Conservation (phyloP, 2,797 vertebrate genomes). For the Coilia nasus region DNA sequence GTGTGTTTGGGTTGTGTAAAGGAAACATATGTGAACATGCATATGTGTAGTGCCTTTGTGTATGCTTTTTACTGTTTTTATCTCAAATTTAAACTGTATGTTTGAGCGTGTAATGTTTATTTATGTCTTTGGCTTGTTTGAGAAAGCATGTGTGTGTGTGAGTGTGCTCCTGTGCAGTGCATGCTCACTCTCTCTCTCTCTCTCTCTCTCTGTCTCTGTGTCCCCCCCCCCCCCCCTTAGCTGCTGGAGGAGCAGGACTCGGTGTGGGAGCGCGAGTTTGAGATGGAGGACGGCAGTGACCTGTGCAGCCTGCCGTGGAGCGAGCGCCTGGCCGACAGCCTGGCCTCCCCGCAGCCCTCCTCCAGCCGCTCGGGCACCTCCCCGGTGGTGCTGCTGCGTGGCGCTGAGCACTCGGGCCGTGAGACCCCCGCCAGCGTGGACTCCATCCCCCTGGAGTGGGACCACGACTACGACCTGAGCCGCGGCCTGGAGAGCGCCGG, state of each 20-base stretch:
- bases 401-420: slow-evolving; percentile 89
- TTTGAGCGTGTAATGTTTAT: too few relatives aligned
- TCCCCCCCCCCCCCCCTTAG: slow-evolving; percentile 63
- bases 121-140: neutral
- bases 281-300: slow-evolving; percentile 86
- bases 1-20: neutral
- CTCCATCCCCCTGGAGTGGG: slow-evolving; percentile 98
- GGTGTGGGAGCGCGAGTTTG: slow-evolving; percentile 91
- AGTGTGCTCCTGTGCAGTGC: neutral
- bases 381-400: slow-evolving; percentile 83
- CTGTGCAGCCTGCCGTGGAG: slow-evolving; percentile 89
- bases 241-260: slow-evolving; percentile 91
- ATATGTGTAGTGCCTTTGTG: neutral
- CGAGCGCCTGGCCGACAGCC: slow-evolving; percentile 78
- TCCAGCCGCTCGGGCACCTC: slow-evolving; percentile 87
- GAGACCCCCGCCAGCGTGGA: slow-evolving; percentile 93
- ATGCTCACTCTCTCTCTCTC: neutral
- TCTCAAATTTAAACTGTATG: too few relatives aligned
- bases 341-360: slow-evolving; percentile 87
- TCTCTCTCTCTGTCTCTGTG: neutral
- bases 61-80: too few relatives aligned
- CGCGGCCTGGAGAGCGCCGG: slow-evolving; percentile 77
- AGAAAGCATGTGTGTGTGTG: neutral
- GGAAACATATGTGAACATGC: neutral
- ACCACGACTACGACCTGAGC: slow-evolving; percentile 92